Percentiles rank a stretch among this genome's conserved stretches.
Conservation (phyloP, 1,140 invertebrate genomes). For the Eriosoma lanigerum region DNA sequence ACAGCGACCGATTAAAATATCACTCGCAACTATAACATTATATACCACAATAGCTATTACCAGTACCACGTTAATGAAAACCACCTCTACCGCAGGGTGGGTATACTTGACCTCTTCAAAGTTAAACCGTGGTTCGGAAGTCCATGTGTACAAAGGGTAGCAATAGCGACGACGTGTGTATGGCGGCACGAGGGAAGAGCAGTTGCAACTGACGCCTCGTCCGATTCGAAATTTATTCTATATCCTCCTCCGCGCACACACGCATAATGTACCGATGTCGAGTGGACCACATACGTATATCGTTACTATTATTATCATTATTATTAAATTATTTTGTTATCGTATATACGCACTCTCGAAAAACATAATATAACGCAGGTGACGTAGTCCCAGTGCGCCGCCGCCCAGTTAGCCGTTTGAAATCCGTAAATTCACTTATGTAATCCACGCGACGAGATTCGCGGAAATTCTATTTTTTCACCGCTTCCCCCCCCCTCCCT, state of each 20-base stretch:
- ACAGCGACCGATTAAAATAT: constrained; percentile 47
- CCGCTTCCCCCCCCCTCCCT: not conserved
- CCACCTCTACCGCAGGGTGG: not conserved
- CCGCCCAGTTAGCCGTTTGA: no score
- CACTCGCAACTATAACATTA: not conserved
- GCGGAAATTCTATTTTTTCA: not conserved
- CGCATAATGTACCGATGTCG: not conserved
- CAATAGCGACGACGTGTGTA: not conserved
- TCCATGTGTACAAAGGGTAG: not conserved
- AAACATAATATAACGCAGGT: not conserved
- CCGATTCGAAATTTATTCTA: constrained; percentile 31
- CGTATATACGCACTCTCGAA: not conserved
- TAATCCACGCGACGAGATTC: no score
- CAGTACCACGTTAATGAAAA: constrained; percentile 14
- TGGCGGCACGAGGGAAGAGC: not conserved
- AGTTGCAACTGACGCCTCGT: constrained; percentile 22
- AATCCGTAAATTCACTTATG: constrained; percentile 39
- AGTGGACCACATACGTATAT: constrained; percentile 4
- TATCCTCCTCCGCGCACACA: not conserved
- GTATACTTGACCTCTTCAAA: constrained; percentile 3
- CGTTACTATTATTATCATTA: constrained; percentile 3
- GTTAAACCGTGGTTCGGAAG: not conserved
- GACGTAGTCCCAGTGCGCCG: not conserved
- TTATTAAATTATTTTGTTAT: not conserved
- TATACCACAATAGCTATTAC: not conserved